Evolutionary conservation across 2,113 vertebrate genomes (phyloP), one percentile per base, ranked within the genome.

Genomic region (Gallinago jamesoni): DNA sequence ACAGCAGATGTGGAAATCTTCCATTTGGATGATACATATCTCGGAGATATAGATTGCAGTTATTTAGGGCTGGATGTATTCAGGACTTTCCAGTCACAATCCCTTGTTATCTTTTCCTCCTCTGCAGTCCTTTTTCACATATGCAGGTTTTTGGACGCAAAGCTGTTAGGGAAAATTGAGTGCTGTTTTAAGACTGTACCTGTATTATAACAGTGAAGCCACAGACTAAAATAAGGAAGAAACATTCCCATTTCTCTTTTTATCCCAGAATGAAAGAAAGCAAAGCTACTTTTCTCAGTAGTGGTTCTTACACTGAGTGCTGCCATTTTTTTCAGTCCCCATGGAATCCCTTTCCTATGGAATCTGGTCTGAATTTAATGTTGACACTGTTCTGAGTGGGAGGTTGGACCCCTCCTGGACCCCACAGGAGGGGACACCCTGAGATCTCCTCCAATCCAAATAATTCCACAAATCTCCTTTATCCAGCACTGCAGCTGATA

Each of bases 141-240:
- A 99, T 98, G 98, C 99, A 99, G 92, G 99, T 99, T 98, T 99
- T 99, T 33, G 99, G 99, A 66, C 99, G 98, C 56, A 99, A 96
- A 88, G 99, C 99, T 99, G 98, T 79, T 16, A 73, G 59, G 57
- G 78, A 74, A 83, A 90, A 92, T 14, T 8, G 47, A 89, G 50
- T 13, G 31, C 56, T 69, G 73, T 21, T 96, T 90, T 76, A 93
- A 87, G 20, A 62, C 11, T 62, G 28, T 8, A 25, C 30, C 39
- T 48, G 28, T 27, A 81, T 60, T 25, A 45, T 20, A 45, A 56
- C 68, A 92, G 37, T 7, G 59, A 89, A 93, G 41, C 20, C 72
- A 21, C 12, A 57, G 16, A 59, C 14, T 39, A 27, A 81, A 84
- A 55, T 3, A 3, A 59, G 41, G 37, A 80, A 39, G 53, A 77